Conservation (phyloP, 2,888 invertebrate species). For the Himalopsyche japonica region DNA sequence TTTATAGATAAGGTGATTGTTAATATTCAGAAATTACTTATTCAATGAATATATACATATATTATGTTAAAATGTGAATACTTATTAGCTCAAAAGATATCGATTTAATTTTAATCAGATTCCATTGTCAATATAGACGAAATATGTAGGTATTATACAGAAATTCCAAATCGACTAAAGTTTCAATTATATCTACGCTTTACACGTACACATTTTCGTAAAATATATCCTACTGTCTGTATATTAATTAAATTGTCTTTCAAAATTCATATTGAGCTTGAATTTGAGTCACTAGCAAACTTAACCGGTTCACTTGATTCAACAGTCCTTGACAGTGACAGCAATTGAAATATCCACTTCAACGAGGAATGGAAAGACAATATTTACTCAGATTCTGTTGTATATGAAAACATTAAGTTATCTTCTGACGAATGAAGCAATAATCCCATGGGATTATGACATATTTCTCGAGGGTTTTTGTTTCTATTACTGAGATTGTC, state of each 20-base stretch:
- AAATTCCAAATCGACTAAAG: too few species aligned
- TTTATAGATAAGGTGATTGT: too few species aligned
- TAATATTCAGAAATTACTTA: too few species aligned
- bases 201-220: too few species aligned
- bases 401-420: neutral
- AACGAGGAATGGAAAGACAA: conserved; percentile 8
- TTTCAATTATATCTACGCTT: too few species aligned
- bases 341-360: neutral
- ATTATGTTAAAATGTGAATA: too few species aligned
- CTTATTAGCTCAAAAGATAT: neutral
- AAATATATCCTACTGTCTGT: neutral
- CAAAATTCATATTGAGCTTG: neutral
- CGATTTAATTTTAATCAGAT: too few species aligned
- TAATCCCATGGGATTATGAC: neutral
- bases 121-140: too few species aligned
- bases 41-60: too few species aligned
- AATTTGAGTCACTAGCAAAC: neutral
- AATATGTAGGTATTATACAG: too few species aligned
- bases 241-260: conserved; percentile 10
- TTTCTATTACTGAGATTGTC: neutral
- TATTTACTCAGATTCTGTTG: conserved; percentile 1
- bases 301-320: neutral
- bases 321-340: neutral
- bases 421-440: neutral
- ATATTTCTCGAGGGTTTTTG: neutral